phyloP scores from a whole-genome alignment of 1,140 invertebrate species.

The Akabosia matsudoensis region DNA sequence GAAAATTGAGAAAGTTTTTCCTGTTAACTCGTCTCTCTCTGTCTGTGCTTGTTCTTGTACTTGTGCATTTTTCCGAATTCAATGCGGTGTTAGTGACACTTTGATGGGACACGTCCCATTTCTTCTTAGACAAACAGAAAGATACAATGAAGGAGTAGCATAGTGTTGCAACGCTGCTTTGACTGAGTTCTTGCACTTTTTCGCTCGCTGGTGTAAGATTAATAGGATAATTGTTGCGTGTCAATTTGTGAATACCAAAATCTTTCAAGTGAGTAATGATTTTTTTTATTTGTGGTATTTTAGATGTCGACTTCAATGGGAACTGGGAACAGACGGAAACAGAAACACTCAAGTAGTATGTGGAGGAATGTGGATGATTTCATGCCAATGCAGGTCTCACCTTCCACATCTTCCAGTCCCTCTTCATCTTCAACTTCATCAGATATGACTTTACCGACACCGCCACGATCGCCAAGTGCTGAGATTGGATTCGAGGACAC shows the following conservation, averaged over 20 bases:
- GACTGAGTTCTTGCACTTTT: background rate
- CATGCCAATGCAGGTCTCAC: background rate
- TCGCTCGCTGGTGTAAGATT: no score
- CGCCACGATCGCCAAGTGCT: conserved; percentile 38
- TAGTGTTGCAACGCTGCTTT: background rate
- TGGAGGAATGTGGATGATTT: conserved; percentile 11
- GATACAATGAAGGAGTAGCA: background rate
- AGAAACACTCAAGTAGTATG: conserved; percentile 8
- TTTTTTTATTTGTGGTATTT: background rate
- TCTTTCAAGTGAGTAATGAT: background rate
- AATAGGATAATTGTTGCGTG: no score
- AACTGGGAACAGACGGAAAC: conserved; percentile 7
- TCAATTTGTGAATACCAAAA: background rate
- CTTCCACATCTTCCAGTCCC: background rate
- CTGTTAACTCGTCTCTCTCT: background rate
- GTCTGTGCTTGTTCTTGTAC: no score
- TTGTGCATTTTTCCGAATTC: background rate
- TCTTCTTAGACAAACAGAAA: background rate
- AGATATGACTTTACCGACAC: conserved; percentile 33
- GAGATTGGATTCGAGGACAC: background rate
- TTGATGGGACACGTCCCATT: background rate
- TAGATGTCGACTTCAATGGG: conserved; percentile 15
- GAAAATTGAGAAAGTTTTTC: conserved; percentile 11
- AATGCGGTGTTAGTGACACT: background rate
- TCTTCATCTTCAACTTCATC: background rate